phyloP scores from a whole-genome alignment of 2,888 invertebrate species.

The Phortica okadai region DNA sequence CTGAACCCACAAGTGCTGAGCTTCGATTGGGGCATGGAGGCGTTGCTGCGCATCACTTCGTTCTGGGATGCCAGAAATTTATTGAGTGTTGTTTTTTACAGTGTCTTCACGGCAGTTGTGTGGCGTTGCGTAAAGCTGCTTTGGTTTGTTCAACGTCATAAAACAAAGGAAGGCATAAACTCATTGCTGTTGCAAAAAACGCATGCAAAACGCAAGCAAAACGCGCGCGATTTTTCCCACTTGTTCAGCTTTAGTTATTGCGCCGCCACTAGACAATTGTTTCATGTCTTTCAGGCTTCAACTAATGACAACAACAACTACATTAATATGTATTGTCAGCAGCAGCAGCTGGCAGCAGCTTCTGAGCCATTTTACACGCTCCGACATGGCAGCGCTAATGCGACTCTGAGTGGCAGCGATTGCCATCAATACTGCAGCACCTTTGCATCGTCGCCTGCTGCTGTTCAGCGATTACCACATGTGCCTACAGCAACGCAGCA shows the following conservation, averaged over 20 bases:
- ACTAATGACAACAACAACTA: neutral
- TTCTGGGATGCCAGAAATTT: constrained; percentile 88
- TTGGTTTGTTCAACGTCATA: constrained; percentile 28
- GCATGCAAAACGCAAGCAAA: constrained; percentile 63
- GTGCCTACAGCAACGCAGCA: constrained; percentile 53
- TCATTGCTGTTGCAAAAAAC: constrained; percentile 55
- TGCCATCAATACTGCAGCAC: too few relatives aligned
- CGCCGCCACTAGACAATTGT: neutral
- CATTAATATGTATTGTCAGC: neutral
- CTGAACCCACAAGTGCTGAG: constrained; percentile 91
- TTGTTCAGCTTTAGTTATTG: neutral
- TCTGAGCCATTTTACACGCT: too few relatives aligned
- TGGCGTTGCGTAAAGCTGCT: constrained; percentile 56
- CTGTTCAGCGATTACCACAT: constrained; percentile 8
- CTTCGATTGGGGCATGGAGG: constrained; percentile 99
- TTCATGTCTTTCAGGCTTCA: too few relatives aligned
- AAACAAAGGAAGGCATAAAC: neutral
- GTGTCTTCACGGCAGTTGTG: constrained; percentile 70
- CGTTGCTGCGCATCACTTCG: constrained; percentile 89
- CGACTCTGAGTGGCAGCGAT: too few relatives aligned
- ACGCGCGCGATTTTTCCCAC: constrained; percentile 15
- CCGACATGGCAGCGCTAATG: too few relatives aligned
- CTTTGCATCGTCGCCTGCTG: too few relatives aligned
- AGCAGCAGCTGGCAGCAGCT: too few relatives aligned
- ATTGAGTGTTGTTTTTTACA: constrained; percentile 86